Evolutionary conservation across 1,140 invertebrate species (phyloP).

Genomic region (Drosophila watanabei): DNA sequence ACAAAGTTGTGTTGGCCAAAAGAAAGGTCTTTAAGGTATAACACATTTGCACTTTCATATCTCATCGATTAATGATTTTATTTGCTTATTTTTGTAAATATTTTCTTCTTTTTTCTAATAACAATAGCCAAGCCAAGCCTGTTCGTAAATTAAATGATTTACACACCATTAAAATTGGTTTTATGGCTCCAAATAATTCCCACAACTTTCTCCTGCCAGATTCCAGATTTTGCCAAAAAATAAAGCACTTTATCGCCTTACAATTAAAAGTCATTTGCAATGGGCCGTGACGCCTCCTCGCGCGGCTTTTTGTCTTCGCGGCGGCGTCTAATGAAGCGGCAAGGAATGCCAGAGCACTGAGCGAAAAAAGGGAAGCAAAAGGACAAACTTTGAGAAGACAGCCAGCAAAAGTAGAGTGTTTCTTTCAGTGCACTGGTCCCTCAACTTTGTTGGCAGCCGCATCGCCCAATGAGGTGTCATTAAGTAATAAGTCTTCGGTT

Average conservation of each 20-base stretch:
- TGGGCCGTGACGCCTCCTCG: conserved; percentile 43
- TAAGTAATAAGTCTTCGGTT: conserved; percentile 77
- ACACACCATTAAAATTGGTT: not conserved
- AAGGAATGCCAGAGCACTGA: conserved; percentile 29
- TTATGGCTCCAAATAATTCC: not conserved
- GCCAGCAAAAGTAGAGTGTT: not conserved
- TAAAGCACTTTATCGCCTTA: conserved; percentile 39
- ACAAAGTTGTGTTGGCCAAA: not conserved
- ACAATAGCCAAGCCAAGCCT: too few relatives aligned
- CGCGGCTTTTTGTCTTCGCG: conserved; percentile 50
- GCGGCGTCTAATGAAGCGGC: conserved; percentile 72
- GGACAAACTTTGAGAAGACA: too few relatives aligned
- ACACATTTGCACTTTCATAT: not conserved
- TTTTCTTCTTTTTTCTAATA: too few relatives aligned
- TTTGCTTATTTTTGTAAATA: not conserved
- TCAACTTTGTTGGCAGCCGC: conserved; percentile 30
- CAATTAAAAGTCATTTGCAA: conserved; percentile 72
- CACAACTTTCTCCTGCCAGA: not conserved
- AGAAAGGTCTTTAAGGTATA: not conserved
- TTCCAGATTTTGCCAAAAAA: not conserved
- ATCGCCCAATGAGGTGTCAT: conserved; percentile 73
- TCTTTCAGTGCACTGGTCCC: conserved; percentile 3
- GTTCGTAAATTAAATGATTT: not conserved
- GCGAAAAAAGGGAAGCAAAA: not conserved
- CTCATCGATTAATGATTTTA: not conserved